These are phyloP conservation scores for Calephelis nemesis DNA, from an alignment of 1,140 invertebrate species.

Conservation along the genomic window DNA sequence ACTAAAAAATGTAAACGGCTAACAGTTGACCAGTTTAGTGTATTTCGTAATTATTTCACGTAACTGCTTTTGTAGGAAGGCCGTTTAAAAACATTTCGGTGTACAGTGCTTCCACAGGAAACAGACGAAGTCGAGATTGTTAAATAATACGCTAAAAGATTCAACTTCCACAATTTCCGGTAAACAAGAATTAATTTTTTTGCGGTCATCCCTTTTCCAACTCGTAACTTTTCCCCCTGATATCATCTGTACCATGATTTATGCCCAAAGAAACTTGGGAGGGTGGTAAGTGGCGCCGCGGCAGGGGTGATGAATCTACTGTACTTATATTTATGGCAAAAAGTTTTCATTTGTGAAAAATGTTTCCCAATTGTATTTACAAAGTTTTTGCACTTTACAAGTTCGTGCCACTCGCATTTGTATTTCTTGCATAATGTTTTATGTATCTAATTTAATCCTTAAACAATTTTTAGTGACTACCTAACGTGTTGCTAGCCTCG, in stretches of 20 bases:
- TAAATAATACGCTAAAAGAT: neutral
- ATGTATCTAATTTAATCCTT: no score
- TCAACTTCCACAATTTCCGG: constrained; percentile 7
- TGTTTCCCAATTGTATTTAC: constrained; percentile 17
- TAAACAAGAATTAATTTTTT: constrained; percentile 12
- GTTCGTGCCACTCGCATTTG: neutral
- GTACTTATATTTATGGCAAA: constrained; percentile 16
- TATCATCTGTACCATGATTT: constrained; percentile 17
- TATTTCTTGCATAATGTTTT: no score
- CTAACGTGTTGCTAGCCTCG: no score
- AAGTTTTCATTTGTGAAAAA: constrained; percentile 9
- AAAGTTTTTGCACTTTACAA: neutral
- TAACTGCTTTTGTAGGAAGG: no score
- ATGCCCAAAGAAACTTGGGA: constrained; percentile 2
- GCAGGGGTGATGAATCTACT: neutral
- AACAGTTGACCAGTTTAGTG: no score
- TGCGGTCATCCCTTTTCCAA: constrained; percentile 12
- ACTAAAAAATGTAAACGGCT: no score
- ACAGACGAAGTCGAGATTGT: neutral
- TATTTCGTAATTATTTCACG: no score
- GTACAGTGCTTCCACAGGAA: no score
- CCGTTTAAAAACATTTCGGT: no score
- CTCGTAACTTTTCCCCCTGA: constrained; percentile 12
- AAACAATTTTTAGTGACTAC: no score
- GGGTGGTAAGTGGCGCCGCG: neutral